Base-by-base conservation (phyloP, 2,888 invertebrate genomes). In the Apodemia hepburni region DNA sequence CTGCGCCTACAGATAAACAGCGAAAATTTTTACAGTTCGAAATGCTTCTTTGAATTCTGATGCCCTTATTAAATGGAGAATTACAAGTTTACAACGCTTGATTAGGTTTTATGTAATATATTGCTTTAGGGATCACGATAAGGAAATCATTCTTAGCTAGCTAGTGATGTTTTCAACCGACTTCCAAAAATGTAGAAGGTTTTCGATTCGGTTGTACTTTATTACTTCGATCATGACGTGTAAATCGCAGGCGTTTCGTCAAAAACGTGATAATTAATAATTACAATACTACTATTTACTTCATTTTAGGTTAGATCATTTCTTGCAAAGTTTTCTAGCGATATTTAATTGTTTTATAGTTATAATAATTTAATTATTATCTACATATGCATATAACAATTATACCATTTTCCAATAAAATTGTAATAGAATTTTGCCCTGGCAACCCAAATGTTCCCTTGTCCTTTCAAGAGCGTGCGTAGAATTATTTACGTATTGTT, bases 381-480 rank as follows among this genome's bases (percentile, higher is more conserved):
- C 33, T 33, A 33, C 33, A 33, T 33, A 33, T 4, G n/a, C n/a
- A n/a, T n/a, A 49, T 51, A 51, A 51, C 51, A 51, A 51, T 51
- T 51, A 22, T 11, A 51, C 51, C 5, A 22, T 51, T 49, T 9
- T 27, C 27, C 45, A 38, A 59, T 54, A 61, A 61, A 59, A 59
- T 42, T 15, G 54, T 29, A 15, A 58, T 45, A 42, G 54, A 61
- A 42, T 59, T 38, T 27, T 12, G 42, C 8, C 61, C 29, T 58
- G 61, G 58, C 58, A 33, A 29, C 29, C 58, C 61, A 61, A 61
- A 61, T 61, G 47, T 61, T 58, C 33, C 45, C 58, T 58, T 61
- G 61, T 58, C 61, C 27, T 61, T 61, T 61, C 45, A 27, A 35
- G 58, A 15, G 42, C 61, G 61, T 61, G 61, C 58, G 27, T 42